A percentile compares a stretch with the other conserved stretches of the same genome.
Conservation (phyloP, 2,797 vertebrate genomes). For the Phylloscopus collybita region DNA sequence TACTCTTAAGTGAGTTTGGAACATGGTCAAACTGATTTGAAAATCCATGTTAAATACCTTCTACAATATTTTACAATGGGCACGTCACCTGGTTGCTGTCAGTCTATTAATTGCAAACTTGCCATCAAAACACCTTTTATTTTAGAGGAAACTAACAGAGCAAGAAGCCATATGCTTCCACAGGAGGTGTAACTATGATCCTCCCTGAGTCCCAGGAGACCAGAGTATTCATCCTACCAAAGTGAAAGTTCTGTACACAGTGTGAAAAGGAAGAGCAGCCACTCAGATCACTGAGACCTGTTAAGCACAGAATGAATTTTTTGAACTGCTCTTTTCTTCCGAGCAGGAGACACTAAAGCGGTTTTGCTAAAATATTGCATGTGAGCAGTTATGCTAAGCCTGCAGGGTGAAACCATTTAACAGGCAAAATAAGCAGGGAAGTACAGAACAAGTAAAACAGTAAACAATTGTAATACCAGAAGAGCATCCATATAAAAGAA, state of each 20-base stretch:
- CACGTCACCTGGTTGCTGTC: not conserved
- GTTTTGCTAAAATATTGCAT: not conserved
- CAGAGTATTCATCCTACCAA: not conserved
- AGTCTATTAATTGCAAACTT: not conserved
- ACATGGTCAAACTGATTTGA: not conserved
- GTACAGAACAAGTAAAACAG: not conserved
- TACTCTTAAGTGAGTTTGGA: not conserved
- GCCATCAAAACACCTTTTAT: not conserved
- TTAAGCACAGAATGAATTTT: not conserved
- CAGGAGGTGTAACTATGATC: not conserved
- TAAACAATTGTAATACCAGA: not conserved
- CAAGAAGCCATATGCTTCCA: not conserved
- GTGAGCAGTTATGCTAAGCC: not conserved
- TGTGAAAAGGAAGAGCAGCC: not conserved
- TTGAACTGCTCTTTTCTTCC: not conserved
- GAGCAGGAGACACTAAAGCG: not conserved
- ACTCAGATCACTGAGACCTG: not conserved
- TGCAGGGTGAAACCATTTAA: not conserved
- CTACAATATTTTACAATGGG: not conserved
- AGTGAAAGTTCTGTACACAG: not conserved
- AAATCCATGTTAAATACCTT: not conserved
- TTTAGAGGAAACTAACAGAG: not conserved
- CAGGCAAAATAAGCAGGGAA: not conserved
- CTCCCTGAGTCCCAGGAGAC: not conserved
- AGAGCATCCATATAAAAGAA: not conserved